phyloP scores from a whole-genome alignment of 2,113 vertebrate genomes.

The Labeo catla region DNA sequence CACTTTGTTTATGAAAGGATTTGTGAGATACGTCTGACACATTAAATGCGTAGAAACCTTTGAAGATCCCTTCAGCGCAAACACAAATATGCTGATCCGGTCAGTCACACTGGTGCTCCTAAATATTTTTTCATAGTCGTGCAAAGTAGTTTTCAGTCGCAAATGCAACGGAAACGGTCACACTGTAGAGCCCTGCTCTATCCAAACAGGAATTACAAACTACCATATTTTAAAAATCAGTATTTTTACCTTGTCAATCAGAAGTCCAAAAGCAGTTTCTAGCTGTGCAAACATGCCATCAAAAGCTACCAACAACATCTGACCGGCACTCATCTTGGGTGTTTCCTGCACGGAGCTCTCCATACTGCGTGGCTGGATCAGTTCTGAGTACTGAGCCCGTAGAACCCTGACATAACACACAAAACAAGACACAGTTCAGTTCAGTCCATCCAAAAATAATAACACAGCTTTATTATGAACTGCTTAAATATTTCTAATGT shows the following conservation, averaged over 20 bases:
- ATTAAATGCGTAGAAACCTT: too few relatives aligned
- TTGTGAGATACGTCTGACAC: too few relatives aligned
- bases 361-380: conserved; percentile 92
- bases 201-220: not conserved
- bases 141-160: too few relatives aligned
- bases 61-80: too few relatives aligned
- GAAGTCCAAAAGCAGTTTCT: conserved; percentile 91
- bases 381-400: conserved; percentile 92
- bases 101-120: too few relatives aligned
- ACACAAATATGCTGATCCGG: too few relatives aligned
- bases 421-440: not conserved
- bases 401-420: conserved; percentile 78
- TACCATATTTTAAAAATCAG: not conserved
- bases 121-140: too few relatives aligned
- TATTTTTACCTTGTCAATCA: conserved; percentile 90
- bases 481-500: not conserved
- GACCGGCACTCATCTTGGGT: conserved; percentile 97
- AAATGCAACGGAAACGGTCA: too few relatives aligned
- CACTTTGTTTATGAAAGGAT: too few relatives aligned
- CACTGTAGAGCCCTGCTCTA: too few relatives aligned
- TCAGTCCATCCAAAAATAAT: not conserved
- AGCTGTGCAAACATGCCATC: conserved; percentile 99
- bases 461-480: not conserved
- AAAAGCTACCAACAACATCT: conserved; percentile 97
- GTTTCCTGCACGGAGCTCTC: conserved; percentile 88